These are phyloP conservation scores for Drosophila sordidapex DNA, from an alignment of 2,888 invertebrate species.

Conservation along the genomic window DNA sequence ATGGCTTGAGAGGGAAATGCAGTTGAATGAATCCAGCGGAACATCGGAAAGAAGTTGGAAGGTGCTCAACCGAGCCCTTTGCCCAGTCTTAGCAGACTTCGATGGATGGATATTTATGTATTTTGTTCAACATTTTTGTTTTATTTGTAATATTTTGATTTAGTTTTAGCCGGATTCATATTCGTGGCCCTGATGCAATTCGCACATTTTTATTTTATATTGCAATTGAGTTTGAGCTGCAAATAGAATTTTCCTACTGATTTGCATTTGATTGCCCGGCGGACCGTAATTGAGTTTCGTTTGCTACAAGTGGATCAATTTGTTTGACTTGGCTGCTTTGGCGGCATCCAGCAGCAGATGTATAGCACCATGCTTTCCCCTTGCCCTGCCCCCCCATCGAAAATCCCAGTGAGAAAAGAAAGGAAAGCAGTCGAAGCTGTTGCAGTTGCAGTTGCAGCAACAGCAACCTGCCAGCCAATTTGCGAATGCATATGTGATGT, in stretches of 20 bases:
- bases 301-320: constrained; percentile 68
- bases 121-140: neutral
- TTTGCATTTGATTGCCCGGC: constrained; percentile 27
- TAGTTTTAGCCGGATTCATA: neutral
- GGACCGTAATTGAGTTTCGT: constrained; percentile 22
- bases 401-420: neutral
- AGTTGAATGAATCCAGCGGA: neutral
- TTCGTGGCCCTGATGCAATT: neutral
- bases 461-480: constrained; percentile 51
- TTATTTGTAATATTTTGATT: neutral
- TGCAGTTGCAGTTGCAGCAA: constrained; percentile 25
- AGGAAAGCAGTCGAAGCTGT: neutral
- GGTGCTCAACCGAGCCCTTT: neutral
- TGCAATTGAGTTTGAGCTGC: constrained; percentile 1
- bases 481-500: constrained; percentile 48
- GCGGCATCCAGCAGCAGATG: constrained; percentile 7
- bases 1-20: neutral
- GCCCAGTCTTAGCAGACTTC: no score
- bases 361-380: neutral
- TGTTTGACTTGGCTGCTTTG: constrained; percentile 55
- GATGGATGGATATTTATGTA: neutral
- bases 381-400: neutral
- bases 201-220: neutral
- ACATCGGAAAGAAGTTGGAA: neutral
- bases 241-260: constrained; percentile 29